Evolutionary conservation across 2,797 vertebrate genomes (phyloP), one percentile per base, ranked within the genome.

Genomic region (Intellagama lesueurii): DNA sequence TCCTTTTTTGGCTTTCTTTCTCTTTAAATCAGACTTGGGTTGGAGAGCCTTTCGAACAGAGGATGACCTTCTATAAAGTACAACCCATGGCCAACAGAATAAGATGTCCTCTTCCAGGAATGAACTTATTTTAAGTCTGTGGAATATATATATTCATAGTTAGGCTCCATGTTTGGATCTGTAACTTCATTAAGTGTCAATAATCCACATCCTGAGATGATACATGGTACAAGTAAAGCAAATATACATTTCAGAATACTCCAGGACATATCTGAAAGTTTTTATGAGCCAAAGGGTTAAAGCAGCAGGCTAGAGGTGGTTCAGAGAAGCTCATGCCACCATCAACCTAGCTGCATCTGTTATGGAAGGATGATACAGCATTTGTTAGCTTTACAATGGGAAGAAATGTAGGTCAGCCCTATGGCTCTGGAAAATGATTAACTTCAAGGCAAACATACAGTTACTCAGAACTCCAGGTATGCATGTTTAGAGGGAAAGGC

Each of bases 381-480:
- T 68, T 68, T 83, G 60, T 77, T 77, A 83, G n/a, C 56, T 83
- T 88, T 49, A 68, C 2, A 24, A 35, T 22, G 22, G 32, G 17
- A 35, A 60, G 5, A 2, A 5, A 7, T 28, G 47, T 2, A 66
- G 32, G 73, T 75, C 69, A 75, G 7, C 22, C 60, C 7, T 88
- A 69, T 52, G 81, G 75, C 49, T 35, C 40, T 87, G 28, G n/a
- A 44, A 83, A 26, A 40, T 11, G 81, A 90, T 0, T 72, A 2
- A 47, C 2, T 14, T 0, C 0, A 0, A 87, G 24, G 52, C 66
- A 87, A 91, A 82, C 14, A 35, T 26, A 0, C 68, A 28, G 32
- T 85, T 77, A 76, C 7, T 87, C 88, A 0, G 9, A 83, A 60
- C 87, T 77, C 73, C 47, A 83, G 44, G 30, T 60, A 70, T 83